Conservation (phyloP, 2,888 invertebrate genomes). For the Drosophila anomelani region DNA sequence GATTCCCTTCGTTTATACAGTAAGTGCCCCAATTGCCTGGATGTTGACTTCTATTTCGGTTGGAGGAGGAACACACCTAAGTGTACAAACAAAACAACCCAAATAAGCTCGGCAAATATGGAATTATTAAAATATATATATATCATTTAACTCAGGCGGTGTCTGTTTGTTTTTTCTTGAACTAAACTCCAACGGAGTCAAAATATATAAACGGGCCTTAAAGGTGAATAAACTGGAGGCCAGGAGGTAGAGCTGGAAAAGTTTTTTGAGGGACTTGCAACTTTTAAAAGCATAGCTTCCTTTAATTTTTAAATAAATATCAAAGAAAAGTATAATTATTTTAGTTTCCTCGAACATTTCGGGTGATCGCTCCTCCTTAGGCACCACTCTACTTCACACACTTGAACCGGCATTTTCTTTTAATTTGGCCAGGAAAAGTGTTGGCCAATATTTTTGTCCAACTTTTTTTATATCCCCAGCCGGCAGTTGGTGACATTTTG, state of each 20-base stretch:
- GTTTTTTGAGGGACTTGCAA: no score
- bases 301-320: neutral
- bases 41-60: slow-evolving; percentile 39
- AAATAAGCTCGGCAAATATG: slow-evolving; percentile 48
- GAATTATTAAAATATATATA: slow-evolving; percentile 43
- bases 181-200: slow-evolving; percentile 25
- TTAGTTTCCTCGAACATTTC: neutral
- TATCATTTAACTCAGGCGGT: slow-evolving; percentile 46
- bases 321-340: neutral
- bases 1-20: slow-evolving; percentile 6
- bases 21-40: slow-evolving; percentile 41
- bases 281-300: neutral
- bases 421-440: slow-evolving; percentile 57
- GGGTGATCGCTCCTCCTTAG: no score
- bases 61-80: slow-evolving; percentile 53
- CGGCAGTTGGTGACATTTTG: slow-evolving; percentile 33
- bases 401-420: slow-evolving; percentile 39
- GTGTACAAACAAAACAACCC: slow-evolving; percentile 59
- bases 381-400: neutral
- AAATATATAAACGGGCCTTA: slow-evolving; percentile 56
- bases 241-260: neutral
- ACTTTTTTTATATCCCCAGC: slow-evolving; percentile 65
- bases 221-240: slow-evolving; percentile 30
- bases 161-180: slow-evolving; percentile 53
- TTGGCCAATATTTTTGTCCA: slow-evolving; percentile 56